Conservation (phyloP, 2,113 vertebrate genomes). For the Ardeotis arabs region DNA sequence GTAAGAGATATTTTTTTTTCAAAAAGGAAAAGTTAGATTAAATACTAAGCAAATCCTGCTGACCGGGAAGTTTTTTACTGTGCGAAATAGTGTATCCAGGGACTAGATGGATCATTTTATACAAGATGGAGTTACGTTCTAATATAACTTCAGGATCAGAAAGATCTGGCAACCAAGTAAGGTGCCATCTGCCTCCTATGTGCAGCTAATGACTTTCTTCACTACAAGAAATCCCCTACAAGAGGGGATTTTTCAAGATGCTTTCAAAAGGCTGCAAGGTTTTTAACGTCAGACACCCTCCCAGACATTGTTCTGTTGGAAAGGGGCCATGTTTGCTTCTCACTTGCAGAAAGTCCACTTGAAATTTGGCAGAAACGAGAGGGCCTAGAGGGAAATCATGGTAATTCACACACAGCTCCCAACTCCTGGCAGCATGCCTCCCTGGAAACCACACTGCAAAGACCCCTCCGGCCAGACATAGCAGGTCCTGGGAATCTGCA, state of each 20-base stretch:
- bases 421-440: conserved; percentile 24
- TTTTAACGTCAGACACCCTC: background rate
- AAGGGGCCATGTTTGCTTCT: conserved; percentile 30
- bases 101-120: background rate
- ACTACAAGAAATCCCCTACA: background rate
- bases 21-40: background rate
- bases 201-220: background rate
- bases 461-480: background rate
- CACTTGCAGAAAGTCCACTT: conserved; percentile 41
- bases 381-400: background rate
- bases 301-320: conserved; percentile 18
- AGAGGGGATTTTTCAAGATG: background rate
- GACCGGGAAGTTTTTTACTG: background rate
- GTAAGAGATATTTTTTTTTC: background rate
- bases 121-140: background rate
- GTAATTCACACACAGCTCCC: conserved; percentile 30
- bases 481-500: background rate
- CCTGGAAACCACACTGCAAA: background rate
- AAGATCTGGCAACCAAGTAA: background rate
- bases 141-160: background rate
- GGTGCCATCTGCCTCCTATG: background rate
- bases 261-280: background rate
- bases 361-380: conserved; percentile 13
- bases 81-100: background rate
- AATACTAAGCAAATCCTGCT: background rate